phyloP scores from a whole-genome alignment of 1,140 invertebrate species.

The Centruroides sculpturatus region DNA sequence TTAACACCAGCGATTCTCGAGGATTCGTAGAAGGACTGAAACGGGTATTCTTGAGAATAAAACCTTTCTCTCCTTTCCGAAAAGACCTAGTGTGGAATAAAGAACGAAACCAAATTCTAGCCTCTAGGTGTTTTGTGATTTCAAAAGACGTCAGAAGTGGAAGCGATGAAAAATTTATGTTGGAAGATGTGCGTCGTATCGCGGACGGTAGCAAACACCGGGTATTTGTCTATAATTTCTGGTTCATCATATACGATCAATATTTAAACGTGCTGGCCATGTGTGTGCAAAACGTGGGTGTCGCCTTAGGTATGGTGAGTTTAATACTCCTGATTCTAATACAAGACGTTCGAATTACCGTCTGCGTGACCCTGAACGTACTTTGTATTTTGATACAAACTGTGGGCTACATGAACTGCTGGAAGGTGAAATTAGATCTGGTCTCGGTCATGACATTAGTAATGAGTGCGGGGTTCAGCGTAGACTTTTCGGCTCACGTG shows the following conservation, averaged over 20 bases:
- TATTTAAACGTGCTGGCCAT: conserved; percentile 82
- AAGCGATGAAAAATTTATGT: conserved; percentile 80
- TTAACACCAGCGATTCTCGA: conserved; percentile 54
- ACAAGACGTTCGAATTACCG: conserved; percentile 75
- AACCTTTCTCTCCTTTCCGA: conserved; percentile 43
- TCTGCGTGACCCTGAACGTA: conserved; percentile 90
- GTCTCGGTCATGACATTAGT: conserved; percentile 98
- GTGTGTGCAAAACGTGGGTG: conserved; percentile 78
- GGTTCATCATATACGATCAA: conserved; percentile 87
- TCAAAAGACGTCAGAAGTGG: conserved; percentile 76
- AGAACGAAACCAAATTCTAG: conserved; percentile 53
- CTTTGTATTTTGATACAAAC: conserved; percentile 90
- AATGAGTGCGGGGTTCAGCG: conserved; percentile 95
- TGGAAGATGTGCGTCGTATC: conserved; percentile 56
- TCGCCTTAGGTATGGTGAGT: conserved; percentile 87
- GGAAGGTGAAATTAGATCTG: conserved; percentile 85
- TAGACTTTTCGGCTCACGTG: conserved; percentile 92
- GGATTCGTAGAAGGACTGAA: conserved; percentile 60
- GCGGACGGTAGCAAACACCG: conserved; percentile 61
- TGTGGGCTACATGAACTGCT: conserved; percentile 87
- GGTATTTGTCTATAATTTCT: conserved; percentile 80
- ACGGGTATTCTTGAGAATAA: conserved; percentile 32
- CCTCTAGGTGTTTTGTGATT: conserved; percentile 72
- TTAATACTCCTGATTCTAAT: conserved; percentile 88
- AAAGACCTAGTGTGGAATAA: conserved; percentile 73